phyloP scores from a whole-genome alignment of 2,113 vertebrate species.

The human region DNA sequence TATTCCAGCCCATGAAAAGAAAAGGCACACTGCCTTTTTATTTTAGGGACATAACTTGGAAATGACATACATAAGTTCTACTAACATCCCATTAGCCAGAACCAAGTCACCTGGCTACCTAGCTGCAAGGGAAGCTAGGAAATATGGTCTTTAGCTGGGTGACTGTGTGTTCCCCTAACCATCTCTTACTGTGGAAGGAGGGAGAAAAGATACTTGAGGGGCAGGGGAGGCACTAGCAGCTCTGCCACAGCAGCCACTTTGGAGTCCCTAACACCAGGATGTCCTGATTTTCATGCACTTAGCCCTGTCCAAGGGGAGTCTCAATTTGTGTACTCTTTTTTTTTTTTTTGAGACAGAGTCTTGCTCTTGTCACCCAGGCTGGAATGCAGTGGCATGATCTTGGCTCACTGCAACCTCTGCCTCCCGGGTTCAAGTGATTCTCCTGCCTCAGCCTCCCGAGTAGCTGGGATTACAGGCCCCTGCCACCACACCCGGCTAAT shows the following conservation, averaged over 20 bases:
- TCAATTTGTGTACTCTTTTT: not conserved
- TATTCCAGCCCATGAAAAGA: not conserved
- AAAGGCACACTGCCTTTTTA: not conserved
- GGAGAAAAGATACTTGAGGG: not conserved
- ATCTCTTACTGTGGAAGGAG: not conserved
- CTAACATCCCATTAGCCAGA: not conserved
- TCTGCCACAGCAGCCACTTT: not conserved
- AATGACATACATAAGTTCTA: not conserved
- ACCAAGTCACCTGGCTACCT: not conserved
- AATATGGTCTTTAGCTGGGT: not conserved
- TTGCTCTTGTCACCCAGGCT: no score
- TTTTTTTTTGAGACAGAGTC: no score
- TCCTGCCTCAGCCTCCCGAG: no score
- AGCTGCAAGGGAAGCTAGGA: not conserved
- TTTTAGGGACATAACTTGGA: not conserved
- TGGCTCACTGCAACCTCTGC: no score
- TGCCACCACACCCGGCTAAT: no score
- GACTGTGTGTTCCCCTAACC: not conserved
- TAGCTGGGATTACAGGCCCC: no score
- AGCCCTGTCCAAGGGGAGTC: not conserved
- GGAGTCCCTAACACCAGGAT: not conserved
- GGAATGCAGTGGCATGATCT: no score
- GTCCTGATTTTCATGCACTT: not conserved
- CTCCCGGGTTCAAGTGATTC: no score
- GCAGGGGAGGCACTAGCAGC: not conserved